These are phyloP conservation scores for Leptura quadrifasciata DNA, from an alignment of 2,888 invertebrate species.

Conservation along the genomic window DNA sequence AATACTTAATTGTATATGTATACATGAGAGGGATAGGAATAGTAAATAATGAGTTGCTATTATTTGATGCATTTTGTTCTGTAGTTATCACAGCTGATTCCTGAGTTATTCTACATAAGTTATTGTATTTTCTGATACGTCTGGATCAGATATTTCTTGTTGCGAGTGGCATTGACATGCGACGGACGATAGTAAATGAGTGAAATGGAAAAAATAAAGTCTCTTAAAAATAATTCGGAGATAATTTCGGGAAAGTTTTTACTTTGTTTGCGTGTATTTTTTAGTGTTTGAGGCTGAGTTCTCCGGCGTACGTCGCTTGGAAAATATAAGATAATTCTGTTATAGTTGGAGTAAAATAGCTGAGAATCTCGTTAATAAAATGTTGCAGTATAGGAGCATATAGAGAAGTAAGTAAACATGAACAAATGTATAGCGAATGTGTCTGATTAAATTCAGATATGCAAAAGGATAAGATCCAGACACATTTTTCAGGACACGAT, in stretches of 20 bases:
- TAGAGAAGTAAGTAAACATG: conserved; percentile 35
- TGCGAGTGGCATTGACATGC: not conserved
- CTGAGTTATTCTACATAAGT: conserved; percentile 13
- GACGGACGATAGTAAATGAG: not conserved
- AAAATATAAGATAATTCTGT: conserved; percentile 13
- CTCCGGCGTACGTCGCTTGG: conserved; percentile 9
- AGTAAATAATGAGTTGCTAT: conserved; percentile 47
- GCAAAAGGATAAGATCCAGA: conserved; percentile 63
- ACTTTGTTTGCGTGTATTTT: not conserved
- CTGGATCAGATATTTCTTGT: not conserved
- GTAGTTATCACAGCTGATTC: conserved; percentile 27
- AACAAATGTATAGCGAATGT: conserved; percentile 38
- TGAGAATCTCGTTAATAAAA: conserved; percentile 33
- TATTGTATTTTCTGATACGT: not conserved
- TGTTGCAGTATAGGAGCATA: conserved; percentile 31
- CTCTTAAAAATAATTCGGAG: not conserved
- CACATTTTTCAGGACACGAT: conserved; percentile 66
- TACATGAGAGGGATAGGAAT: conserved; percentile 47
- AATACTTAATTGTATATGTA: conserved; percentile 50
- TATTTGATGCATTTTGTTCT: conserved; percentile 46
- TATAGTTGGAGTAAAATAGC: conserved; percentile 35
- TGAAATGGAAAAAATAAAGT: not conserved
- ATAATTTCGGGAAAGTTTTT: conserved; percentile 4
- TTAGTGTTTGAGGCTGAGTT: not conserved
- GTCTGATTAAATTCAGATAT: conserved; percentile 56